Evolutionary conservation across 2,797 vertebrate genomes (phyloP).

Genomic region (Florisuga fusca): DNA sequence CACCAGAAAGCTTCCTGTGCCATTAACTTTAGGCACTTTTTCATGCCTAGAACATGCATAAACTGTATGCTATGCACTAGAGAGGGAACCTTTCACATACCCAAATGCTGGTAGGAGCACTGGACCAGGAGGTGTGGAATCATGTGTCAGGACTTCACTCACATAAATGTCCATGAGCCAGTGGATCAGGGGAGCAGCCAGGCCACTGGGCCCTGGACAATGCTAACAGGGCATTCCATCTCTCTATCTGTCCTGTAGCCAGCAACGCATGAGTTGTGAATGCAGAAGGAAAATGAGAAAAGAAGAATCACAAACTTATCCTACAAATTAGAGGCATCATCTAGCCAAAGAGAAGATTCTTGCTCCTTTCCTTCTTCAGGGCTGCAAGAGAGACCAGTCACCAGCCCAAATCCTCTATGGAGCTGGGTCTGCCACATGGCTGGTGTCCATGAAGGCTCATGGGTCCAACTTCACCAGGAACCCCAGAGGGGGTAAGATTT

Average conservation of each 20-base stretch:
- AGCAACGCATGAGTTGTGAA: neutral
- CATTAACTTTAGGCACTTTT: neutral
- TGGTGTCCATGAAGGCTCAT: neutral
- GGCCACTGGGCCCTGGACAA: neutral
- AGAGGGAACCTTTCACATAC: neutral
- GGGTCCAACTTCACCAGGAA: neutral
- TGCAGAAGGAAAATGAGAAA: neutral
- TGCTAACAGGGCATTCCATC: fast-evolving
- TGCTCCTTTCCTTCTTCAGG: neutral
- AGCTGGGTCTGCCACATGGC: fast-evolving
- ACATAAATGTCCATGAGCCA: fast-evolving
- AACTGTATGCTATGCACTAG: neutral
- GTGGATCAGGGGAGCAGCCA: neutral
- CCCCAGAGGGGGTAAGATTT: fast-evolving
- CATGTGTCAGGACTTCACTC: neutral
- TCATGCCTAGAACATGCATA: neutral
- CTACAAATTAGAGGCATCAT: neutral
- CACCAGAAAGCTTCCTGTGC: neutral
- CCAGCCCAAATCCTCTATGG: neutral
- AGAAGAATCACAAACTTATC: neutral
- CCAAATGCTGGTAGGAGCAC: neutral
- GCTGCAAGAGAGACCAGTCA: neutral
- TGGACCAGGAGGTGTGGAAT: neutral
- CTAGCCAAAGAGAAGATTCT: neutral
- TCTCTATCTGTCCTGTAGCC: neutral